Evolutionary conservation across 2,888 invertebrate species (phyloP).

Genomic region (Chorisops tibialis): DNA sequence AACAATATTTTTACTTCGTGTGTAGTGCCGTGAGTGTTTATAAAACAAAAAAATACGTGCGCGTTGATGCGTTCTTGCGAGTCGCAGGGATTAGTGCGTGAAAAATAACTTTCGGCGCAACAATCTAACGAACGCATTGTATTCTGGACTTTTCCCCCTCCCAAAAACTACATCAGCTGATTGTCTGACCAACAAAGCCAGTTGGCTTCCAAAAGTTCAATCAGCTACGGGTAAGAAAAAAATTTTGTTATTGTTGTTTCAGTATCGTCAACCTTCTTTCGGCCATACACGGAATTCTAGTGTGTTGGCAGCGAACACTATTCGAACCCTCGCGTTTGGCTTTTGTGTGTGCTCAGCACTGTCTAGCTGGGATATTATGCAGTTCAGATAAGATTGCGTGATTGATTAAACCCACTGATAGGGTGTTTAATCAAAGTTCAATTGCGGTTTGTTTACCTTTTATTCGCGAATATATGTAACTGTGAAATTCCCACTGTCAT

Average conservation of each 20-base stretch:
- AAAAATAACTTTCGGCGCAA: background rate
- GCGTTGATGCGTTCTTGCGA: no score
- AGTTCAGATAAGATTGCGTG: slow-evolving; percentile 6
- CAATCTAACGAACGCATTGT: no score
- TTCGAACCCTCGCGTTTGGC: background rate
- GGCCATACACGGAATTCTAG: no score
- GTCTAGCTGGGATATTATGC: slow-evolving; percentile 18
- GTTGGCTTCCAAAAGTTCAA: no score
- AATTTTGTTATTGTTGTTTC: no score
- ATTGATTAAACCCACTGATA: background rate
- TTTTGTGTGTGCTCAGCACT: slow-evolving; percentile 14
- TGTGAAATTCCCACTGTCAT: background rate
- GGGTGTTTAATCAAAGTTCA: slow-evolving; percentile 5
- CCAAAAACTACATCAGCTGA: no score
- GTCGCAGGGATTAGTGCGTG: background rate
- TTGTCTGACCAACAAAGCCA: no score
- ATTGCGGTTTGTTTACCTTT: slow-evolving; percentile 13
- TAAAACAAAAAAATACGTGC: no score
- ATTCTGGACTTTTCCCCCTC: background rate
- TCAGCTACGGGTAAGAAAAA: no score
- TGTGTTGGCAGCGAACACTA: no score
- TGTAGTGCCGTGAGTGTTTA: background rate
- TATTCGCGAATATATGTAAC: background rate
- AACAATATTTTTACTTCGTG: no score
- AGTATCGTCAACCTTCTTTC: no score